Percentiles rank a stretch among this genome's conserved stretches.
These are phyloP conservation scores for Abrostola tripartita DNA, from an alignment of 2,888 invertebrate species.

Conservation along the genomic window DNA sequence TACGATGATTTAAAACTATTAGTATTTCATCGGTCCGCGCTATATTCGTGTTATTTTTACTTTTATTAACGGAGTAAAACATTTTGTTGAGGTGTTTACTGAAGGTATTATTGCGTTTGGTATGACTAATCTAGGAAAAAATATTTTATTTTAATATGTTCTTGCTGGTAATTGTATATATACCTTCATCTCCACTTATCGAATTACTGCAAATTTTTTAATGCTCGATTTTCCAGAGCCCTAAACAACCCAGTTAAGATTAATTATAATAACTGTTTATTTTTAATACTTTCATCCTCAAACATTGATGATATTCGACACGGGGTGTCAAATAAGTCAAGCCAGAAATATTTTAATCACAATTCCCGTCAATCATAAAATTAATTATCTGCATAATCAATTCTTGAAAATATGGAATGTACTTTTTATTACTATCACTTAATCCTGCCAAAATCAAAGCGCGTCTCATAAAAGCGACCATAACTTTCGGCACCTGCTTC, in stretches of 20 bases:
- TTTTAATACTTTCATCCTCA: too few relatives aligned
- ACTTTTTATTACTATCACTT: conserved; percentile 25
- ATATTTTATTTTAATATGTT: not conserved
- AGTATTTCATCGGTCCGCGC: conserved; percentile 40
- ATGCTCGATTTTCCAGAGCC: too few relatives aligned
- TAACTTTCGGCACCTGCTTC: conserved; percentile 55
- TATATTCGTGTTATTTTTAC: conserved; percentile 34
- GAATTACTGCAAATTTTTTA: too few relatives aligned
- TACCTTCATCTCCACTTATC: too few relatives aligned
- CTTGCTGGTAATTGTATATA: not conserved
- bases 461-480: conserved; percentile 42
- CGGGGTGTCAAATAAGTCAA: too few relatives aligned
- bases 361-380: too few relatives aligned
- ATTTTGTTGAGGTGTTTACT: conserved; percentile 20
- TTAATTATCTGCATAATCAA: too few relatives aligned
- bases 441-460: conserved; percentile 33
- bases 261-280: too few relatives aligned
- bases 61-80: conserved; percentile 16
- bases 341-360: too few relatives aligned
- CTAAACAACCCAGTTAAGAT: too few relatives aligned
- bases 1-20: conserved; percentile 52
- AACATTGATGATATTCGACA: too few relatives aligned
- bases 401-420: conserved; percentile 14
- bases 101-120: not conserved
- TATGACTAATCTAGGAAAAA: not conserved